These are phyloP conservation scores for Paralichthys olivaceus DNA, from an alignment of 2,113 vertebrate species.

Conservation along the genomic window DNA sequence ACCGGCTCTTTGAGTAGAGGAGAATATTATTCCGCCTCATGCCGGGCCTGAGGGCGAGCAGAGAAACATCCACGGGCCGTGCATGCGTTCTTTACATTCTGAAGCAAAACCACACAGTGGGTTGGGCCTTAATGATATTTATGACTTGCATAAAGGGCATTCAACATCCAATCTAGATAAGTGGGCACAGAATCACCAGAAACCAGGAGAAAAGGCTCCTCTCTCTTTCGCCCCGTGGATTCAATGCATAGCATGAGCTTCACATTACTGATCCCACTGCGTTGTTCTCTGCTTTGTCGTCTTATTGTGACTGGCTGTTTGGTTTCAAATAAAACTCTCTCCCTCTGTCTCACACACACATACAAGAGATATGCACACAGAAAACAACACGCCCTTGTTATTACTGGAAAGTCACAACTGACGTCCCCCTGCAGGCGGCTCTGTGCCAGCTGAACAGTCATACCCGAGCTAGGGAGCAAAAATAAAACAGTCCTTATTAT, in stretches of 20 bases:
- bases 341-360: slow-evolving; percentile 25
- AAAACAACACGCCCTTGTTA: slow-evolving; percentile 76
- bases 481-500: slow-evolving; percentile 41
- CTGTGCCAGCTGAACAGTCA: slow-evolving; percentile 59
- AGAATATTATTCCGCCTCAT: slow-evolving; percentile 58
- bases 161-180: slow-evolving; percentile 60
- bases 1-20: slow-evolving; percentile 39
- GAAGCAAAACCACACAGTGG: slow-evolving; percentile 70
- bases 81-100: slow-evolving; percentile 73
- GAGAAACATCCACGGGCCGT: slow-evolving; percentile 53
- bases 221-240: background rate
- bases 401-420: slow-evolving; percentile 77
- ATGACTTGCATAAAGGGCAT: slow-evolving; percentile 75
- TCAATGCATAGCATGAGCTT: slow-evolving; percentile 60
- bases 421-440: slow-evolving; percentile 60
- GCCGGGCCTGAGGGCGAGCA: slow-evolving; percentile 45
- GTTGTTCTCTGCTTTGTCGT: slow-evolving; percentile 26
- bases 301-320: slow-evolving; percentile 47
- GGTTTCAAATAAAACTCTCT: slow-evolving; percentile 62
- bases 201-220: slow-evolving; percentile 36
- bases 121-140: slow-evolving; percentile 74
- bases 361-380: slow-evolving; percentile 54
- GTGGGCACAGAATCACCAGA: slow-evolving; percentile 57
- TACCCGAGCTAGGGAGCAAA: slow-evolving; percentile 49
- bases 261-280: slow-evolving; percentile 34